Evolutionary conservation across 2,113 vertebrate species (phyloP).

Genomic region (Rhizomys pruinosus): DNA sequence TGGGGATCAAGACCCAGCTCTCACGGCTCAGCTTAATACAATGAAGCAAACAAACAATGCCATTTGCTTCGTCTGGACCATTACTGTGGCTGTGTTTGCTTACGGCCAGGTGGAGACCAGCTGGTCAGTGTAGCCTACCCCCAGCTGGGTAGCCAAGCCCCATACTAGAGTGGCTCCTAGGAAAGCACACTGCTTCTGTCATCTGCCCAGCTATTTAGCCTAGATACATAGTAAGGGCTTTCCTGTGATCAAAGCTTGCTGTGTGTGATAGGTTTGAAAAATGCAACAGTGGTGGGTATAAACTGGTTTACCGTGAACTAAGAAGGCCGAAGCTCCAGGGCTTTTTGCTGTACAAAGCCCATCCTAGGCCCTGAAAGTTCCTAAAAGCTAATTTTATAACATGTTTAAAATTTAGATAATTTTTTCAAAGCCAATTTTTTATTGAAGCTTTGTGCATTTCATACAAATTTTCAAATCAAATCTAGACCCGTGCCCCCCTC

Average conservation of each 20-base stretch:
- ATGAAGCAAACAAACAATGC: background rate
- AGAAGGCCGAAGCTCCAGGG: background rate
- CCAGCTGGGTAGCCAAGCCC: background rate
- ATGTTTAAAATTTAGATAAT: constrained; percentile 19
- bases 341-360: background rate
- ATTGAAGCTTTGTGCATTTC: no score
- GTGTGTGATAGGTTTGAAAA: constrained; percentile 3
- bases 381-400: constrained; percentile 19
- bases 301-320: background rate
- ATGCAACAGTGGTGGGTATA: background rate
- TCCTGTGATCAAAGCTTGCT: background rate
- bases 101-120: background rate
- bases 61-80: constrained; percentile 8
- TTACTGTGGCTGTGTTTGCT: background rate
- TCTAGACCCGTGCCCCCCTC: no score
- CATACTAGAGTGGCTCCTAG: background rate
- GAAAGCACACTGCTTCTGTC: background rate
- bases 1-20: background rate
- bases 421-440: no score
- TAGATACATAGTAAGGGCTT: constrained; percentile 22
- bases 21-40: constrained; percentile 26
- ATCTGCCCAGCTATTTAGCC: constrained; percentile 3
- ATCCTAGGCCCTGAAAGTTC: background rate
- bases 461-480: no score
- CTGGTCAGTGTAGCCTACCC: background rate